Base-by-base conservation (phyloP, 1,140 invertebrate species). In the Ruditapes philippinarum region DNA sequence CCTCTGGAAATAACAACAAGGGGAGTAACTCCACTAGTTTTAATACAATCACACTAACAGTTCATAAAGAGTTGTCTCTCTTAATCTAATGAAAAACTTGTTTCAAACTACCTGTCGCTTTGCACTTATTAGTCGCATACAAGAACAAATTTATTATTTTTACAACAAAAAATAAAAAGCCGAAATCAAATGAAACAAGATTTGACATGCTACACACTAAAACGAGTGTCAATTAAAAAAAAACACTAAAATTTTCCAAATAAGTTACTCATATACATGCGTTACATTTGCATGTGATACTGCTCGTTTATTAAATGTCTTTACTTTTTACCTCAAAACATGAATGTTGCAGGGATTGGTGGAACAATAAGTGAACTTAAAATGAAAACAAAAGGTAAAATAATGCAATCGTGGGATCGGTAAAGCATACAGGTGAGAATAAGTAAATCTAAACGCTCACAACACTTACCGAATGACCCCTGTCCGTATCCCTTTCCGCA, bases 401-500 rank as follows among this genome's bases (percentile, higher is more conserved):
- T 70, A 70, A 70, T 38, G 33, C 65, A 70, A 62, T 28, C 65
- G 65, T 70, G 36, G 31, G 28, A 28, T 31, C 28, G 65, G 65
- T 62, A 19, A 38, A 38, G 33, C 65, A 38, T 70, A 33, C 65
- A 40, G 33, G 65, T 70, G 65, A 5, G 33, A 33, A 19, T 38
- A 31, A 38, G 5, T 62, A 38, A 74, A 45, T 22, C 22, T 2
- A n/a, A 14, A 49, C 7, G 33, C n/a, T 4, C 33, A 45, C 17
- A n/a, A n/a, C 22, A 38, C 89, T 83, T 85, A 94, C 93, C 93
- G 76, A 92, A 94, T 14, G 68, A 42, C 14, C 91, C 91, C 28
- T 92, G 92, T 22, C 90, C 92, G 51, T 78, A 92, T 22, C 93
- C 93, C 83, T 94, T 94, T 1, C 38, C 81, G 74, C 93, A 94